Evolutionary conservation across 1,140 invertebrate genomes (phyloP), one percentile per base, ranked within the genome.

Genomic region (Zaprionus camerounensis): DNA sequence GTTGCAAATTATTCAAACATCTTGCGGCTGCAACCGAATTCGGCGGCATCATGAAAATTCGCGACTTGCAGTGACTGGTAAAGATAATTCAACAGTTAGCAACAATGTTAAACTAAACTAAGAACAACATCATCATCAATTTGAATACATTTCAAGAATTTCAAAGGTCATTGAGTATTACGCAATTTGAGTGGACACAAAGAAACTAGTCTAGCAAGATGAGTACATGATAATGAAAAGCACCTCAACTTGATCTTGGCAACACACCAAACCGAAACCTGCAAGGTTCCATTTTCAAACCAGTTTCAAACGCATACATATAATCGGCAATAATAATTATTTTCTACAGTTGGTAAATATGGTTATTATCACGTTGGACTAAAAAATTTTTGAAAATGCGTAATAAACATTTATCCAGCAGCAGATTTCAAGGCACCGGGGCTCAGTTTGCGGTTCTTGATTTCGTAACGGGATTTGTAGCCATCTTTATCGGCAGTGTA

Each of bases 401-500:
- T 22, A 0, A 26, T 56, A 4, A 31, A 41, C n/a, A 28, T n/a
- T 57, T 92, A 92, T 56, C 91, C 91, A 78, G 91, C 80, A 28
- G 78, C 68, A 22, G 91, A 92, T 74, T 91, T 92, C 63, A 92
- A 59, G 31, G 85, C 73, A 28, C 91, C 79, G 3, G 82, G 61
- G 67, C 80, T 82, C 67, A 92, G 66, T 65, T 92, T 92, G 44
- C 91, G 87, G 41, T 92, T 92, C 76, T 91, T 92, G 17, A 87
- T 77, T 63, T 68, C 51, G 55, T 91, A 91, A 15, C 83, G 80
- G 0, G 92, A 38, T 63, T 91, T 88, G 69, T 92, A 92, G 56
- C 92, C 92, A 79, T 92, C 76, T 58, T 92, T 92, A 34, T 92
- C 92, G 55, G 92, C 92, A 0, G 92, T 92, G 66, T 92, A 92